Percentiles rank a stretch among this genome's conserved stretches.
phyloP scores from a whole-genome alignment of 2,797 vertebrate species.

The Notolabrus celidotus region DNA sequence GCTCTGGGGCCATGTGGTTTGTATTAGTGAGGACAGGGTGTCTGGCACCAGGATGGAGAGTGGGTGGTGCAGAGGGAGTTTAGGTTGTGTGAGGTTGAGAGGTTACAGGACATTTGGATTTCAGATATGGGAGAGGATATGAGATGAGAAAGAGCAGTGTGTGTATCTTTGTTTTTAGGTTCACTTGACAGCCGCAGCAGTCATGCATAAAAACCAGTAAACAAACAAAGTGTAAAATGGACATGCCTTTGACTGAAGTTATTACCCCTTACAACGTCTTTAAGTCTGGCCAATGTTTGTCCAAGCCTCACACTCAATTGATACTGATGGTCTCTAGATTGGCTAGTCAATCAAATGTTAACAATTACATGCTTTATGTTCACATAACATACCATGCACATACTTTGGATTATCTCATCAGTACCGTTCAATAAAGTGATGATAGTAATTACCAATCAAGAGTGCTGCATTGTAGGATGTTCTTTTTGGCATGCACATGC shows the following conservation, averaged over 20 bases:
- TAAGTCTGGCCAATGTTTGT: conserved; percentile 3
- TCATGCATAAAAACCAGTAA: conserved; percentile 11
- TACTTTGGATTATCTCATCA: conserved; percentile 7
- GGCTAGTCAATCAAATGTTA: conserved; percentile 1
- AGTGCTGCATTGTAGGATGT: conserved; percentile 11
- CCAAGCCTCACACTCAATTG: not conserved
- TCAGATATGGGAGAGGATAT: conserved; percentile 75
- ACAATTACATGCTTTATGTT: not conserved
- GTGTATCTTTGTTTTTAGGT: conserved; percentile 45
- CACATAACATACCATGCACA: not conserved
- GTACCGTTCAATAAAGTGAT: conserved; percentile 1
- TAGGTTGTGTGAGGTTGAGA: conserved; percentile 79
- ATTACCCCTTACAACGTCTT: not conserved
- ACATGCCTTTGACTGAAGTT: conserved; percentile 7
- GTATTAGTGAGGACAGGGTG: conserved; percentile 87
- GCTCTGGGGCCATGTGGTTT: conserved; percentile 86
- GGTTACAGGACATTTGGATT: conserved; percentile 81
- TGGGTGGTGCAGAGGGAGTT: conserved; percentile 79
- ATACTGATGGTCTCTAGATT: conserved; percentile 17
- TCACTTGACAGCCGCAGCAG: conserved; percentile 18
- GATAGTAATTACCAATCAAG: conserved; percentile 1
- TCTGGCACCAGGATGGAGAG: conserved; percentile 84
- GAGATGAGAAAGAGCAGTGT: conserved; percentile 56
- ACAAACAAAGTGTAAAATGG: conserved; percentile 7
- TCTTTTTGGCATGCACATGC: conserved; percentile 18